Percentiles rank a stretch among this genome's conserved stretches.
These are phyloP conservation scores for Rissa tridactyla DNA, from an alignment of 2,113 vertebrate species.

Conservation along the genomic window DNA sequence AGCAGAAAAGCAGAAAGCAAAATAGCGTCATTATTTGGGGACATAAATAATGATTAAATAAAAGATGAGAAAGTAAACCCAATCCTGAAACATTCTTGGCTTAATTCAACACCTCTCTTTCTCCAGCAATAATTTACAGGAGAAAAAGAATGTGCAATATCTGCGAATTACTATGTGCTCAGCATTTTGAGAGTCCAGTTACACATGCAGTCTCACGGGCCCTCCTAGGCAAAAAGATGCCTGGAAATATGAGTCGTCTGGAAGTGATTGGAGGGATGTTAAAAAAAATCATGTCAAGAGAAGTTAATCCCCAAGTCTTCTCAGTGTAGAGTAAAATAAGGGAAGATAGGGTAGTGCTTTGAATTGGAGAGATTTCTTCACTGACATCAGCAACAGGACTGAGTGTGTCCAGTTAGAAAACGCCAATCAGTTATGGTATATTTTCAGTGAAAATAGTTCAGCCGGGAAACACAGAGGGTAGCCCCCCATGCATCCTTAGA, in stretches of 20 bases:
- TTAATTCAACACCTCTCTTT: background rate
- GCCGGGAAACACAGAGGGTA: background rate
- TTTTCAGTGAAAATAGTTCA: background rate
- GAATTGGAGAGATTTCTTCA: background rate
- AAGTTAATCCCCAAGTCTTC: background rate
- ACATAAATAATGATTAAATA: background rate
- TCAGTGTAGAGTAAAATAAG: background rate
- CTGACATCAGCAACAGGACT: background rate
- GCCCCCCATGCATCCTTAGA: rapidly evolving
- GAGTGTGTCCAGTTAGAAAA: background rate
- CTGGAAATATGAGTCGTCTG: background rate
- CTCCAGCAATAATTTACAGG: background rate
- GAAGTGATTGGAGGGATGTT: background rate
- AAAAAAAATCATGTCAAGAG: background rate
- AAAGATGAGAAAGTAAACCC: background rate
- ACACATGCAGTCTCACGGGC: background rate
- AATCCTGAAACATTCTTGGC: background rate
- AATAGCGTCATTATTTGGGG: background rate
- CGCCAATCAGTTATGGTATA: too few species aligned
- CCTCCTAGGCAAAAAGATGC: background rate
- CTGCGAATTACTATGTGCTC: background rate
- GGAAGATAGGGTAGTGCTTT: background rate
- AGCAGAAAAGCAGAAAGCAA: background rate
- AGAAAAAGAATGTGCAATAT: background rate
- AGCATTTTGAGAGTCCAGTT: background rate